Evolutionary conservation across 2,888 invertebrate species (phyloP), one percentile per base, ranked within the genome.

Genomic region (Augiades crinisus): DNA sequence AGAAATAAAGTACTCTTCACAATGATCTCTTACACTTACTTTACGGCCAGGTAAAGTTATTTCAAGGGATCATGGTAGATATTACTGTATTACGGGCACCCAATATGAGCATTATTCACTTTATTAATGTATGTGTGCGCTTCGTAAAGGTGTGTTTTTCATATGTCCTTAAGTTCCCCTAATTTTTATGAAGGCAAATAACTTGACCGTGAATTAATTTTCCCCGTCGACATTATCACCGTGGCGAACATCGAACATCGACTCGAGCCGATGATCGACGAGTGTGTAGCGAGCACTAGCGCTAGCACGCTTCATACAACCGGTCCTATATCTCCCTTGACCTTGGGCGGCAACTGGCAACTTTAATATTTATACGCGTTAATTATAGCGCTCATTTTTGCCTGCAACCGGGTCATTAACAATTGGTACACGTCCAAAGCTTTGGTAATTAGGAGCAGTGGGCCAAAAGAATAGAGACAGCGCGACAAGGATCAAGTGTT

Each of bases 341-440:
- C 81, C 81, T 82, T 85, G 78, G 44, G 46, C 19, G 40, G 53
- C 53, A 64, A 63, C 60, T 57, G 49, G 58, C 69, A 57, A 78
- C 66, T 75, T 61, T 70, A 70, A 70, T 65, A 68, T 70, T 62
- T 78, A 72, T 53, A 56, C 12, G 44, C 27, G 53, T 63, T 62
- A 63, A 60, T 55, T 64, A 64, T 79, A 85, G 67, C 62, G 78
- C 54, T 60, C 63, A 75, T 68, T 73, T 74, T 84, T 65, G 76
- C 65, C 55, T 68, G 72, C 58, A 66, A 67, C 62, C 61, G 63
- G 74, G 72, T 75, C 78, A 80, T 80, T 81, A 81, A 70, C 79
- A 73, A 68, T 86, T 86, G 87, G 81, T 87, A 73, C 72, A 66
- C 74, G 83, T 81, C 88, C 88, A 88, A 88, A 81, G 78, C 73